Evolutionary conservation across 1,140 invertebrate genomes (phyloP).

Genomic region (Rhagoletis pomonella): DNA sequence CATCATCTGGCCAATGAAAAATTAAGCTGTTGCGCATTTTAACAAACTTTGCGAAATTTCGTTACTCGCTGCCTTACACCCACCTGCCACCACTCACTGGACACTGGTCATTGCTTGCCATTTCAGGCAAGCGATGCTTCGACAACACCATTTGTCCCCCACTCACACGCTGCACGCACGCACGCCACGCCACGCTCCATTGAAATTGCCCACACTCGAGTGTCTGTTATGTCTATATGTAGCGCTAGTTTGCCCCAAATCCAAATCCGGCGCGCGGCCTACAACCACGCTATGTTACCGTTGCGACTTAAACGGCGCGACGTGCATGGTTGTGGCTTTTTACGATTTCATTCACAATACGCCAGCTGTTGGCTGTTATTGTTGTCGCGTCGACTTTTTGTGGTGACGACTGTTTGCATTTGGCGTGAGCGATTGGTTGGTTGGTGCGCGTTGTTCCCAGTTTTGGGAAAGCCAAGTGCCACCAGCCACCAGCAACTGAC

Average conservation of each 20-base stretch:
- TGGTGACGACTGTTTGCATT: background rate
- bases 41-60: background rate
- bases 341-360: slow-evolving; percentile 45
- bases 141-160: background rate
- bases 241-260: slow-evolving; percentile 28
- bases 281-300: background rate
- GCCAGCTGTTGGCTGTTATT: background rate
- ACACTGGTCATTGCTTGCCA: background rate
- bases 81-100: background rate
- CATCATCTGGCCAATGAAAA: background rate
- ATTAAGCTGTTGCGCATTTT: no score
- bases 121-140: slow-evolving; percentile 25
- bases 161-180: slow-evolving; percentile 1
- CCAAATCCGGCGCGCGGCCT: slow-evolving; percentile 33
- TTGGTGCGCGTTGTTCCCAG: slow-evolving; percentile 13
- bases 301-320: background rate
- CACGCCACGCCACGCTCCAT: background rate
- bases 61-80: background rate
- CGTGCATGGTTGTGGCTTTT: background rate
- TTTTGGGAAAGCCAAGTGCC: slow-evolving; percentile 40
- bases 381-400: background rate
- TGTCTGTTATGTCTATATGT: background rate
- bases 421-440: background rate
- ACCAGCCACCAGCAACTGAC: background rate
- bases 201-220: background rate